These are phyloP conservation scores for Caenorhabditis sp. DNA, from an alignment of 2,888 invertebrate genomes.

Conservation along the genomic window DNA sequence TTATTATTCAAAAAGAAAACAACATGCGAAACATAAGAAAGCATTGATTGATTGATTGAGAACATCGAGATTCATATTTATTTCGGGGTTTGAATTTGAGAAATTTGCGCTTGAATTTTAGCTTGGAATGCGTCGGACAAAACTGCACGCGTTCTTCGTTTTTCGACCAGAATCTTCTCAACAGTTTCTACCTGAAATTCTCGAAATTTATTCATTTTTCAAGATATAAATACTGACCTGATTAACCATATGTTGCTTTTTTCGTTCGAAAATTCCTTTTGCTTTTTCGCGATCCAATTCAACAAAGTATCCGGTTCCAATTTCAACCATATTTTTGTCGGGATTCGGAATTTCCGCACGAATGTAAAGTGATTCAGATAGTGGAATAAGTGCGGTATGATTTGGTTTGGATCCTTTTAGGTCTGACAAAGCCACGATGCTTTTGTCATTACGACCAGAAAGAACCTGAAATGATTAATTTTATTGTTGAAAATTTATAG, in stretches of 20 bases:
- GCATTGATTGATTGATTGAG: background rate
- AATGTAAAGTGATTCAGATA: constrained; percentile 97
- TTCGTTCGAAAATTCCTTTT: constrained; percentile 89
- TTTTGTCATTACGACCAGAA: constrained; percentile 80
- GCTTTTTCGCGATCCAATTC: constrained; percentile 86
- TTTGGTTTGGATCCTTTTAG: constrained; percentile 29
- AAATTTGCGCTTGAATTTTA: constrained; percentile 49
- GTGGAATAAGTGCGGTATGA: constrained; percentile 81
- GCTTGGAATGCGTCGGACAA: constrained; percentile 48
- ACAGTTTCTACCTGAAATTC: constrained; percentile 65
- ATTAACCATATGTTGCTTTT: constrained; percentile 87
- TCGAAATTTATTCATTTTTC: constrained; percentile 72
- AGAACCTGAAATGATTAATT: constrained; percentile 72
- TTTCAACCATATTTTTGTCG: constrained; percentile 88
- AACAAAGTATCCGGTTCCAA: constrained; percentile 95
- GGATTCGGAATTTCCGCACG: constrained; percentile 86
- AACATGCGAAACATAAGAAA: background rate
- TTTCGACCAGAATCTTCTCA: constrained; percentile 45
- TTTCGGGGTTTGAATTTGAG: constrained; percentile 17
- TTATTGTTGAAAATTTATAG: background rate
- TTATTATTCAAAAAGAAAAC: constrained; percentile 2
- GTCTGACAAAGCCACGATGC: constrained; percentile 77
- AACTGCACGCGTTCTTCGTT: constrained; percentile 42
- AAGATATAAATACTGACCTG: constrained; percentile 82
- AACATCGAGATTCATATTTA: background rate